These are phyloP conservation scores for Hyposmocoma kahamanoa DNA, from an alignment of 1,140 invertebrate species.

Conservation along the genomic window DNA sequence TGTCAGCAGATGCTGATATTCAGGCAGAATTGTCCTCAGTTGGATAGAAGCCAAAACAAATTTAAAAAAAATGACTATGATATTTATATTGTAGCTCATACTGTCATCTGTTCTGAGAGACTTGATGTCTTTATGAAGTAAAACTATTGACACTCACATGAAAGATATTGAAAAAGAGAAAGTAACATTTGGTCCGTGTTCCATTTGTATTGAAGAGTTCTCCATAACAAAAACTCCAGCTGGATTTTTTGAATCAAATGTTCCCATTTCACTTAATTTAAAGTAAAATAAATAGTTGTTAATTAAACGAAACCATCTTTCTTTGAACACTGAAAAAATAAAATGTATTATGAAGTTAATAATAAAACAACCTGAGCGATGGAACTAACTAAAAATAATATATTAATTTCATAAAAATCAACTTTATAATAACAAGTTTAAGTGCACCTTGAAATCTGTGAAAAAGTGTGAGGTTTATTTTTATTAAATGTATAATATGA, in stretches of 20 bases:
- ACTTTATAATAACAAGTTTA: background rate
- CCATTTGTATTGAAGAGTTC: conserved; percentile 78
- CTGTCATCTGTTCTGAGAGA: no score
- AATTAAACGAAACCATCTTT: conserved; percentile 82
- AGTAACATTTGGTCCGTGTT: conserved; percentile 74
- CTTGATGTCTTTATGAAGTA: background rate
- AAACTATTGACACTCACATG: conserved; percentile 51
- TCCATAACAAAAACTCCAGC: conserved; percentile 81
- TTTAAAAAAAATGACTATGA: no score
- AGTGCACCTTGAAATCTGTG: background rate
- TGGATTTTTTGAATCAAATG: conserved; percentile 77
- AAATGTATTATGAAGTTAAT: background rate
- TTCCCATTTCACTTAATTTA: conserved; percentile 80
- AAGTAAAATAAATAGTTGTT: conserved; percentile 84
- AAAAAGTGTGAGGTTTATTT: background rate
- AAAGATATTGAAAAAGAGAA: conserved; percentile 81
- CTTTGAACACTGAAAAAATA: conserved; percentile 75
- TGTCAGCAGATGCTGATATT: no score
- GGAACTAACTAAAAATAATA: background rate
- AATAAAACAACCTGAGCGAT: background rate
- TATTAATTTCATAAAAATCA: background rate
- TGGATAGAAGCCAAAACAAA: no score
- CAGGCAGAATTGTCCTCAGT: no score
- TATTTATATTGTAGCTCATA: no score
- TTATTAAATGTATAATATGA: background rate